Conservation (phyloP, 1,140 invertebrate genomes). For the Muscidifurax raptorellus region DNA sequence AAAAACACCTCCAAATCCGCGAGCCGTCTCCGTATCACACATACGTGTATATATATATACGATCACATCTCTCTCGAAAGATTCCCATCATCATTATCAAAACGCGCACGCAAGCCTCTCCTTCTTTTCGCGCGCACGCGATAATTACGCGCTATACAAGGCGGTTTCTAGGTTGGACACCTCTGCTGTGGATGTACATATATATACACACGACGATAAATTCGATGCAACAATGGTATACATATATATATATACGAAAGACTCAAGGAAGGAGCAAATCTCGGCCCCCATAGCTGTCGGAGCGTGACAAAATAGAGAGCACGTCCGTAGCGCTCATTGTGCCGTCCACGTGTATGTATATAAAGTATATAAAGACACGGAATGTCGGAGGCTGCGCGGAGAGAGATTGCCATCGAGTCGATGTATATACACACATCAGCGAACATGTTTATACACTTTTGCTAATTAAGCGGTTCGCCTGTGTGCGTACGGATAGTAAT, state of each 20-base stretch:
- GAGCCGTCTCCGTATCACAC: no score
- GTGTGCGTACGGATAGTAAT: no score
- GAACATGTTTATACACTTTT: no score
- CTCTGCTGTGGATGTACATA: constrained; percentile 44
- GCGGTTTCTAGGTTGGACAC: constrained; percentile 72
- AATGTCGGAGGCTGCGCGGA: neutral
- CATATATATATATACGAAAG: neutral
- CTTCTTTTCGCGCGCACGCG: neutral
- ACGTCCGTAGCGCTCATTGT: neutral
- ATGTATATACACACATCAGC: no score
- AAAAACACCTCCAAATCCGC: no score
- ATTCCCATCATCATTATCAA: neutral
- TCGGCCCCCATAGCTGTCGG: constrained; percentile 68
- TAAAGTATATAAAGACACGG: neutral
- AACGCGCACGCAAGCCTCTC: neutral
- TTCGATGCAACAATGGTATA: constrained; percentile 55
- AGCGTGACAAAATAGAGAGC: constrained; percentile 71
- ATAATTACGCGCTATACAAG: constrained; percentile 58
- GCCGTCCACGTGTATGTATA: neutral
- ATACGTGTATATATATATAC: no score
- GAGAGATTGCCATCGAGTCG: neutral
- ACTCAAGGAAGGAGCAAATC: constrained; percentile 36
- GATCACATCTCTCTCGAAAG: neutral
- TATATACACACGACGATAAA: neutral
- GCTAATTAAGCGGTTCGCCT: no score